Evolutionary conservation across 2,888 invertebrate species (phyloP), one percentile per base, ranked within the genome.

Genomic region (Hemithea aestivaria): DNA sequence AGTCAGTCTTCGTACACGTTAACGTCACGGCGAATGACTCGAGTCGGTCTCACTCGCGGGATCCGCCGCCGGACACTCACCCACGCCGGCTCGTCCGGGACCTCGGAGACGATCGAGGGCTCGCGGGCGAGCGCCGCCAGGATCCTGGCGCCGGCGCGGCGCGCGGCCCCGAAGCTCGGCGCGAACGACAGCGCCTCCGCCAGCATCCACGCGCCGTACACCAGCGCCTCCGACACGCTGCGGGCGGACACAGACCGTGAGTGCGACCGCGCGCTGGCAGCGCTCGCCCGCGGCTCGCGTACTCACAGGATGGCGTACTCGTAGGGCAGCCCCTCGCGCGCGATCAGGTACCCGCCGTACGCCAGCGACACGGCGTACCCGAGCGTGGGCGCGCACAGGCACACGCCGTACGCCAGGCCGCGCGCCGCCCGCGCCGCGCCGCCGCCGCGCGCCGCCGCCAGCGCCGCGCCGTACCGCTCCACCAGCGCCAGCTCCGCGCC

Each of bases 141-240:
- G 23, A 93, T 89, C 33, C 92, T 75, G 0, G 90, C 91, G 0
- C 93, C 93, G 0, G 93, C 90, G 9, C 92, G 82, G 31, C 90
- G 88, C 1, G 93, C 94, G 9, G 90, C 91, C 51, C 90, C 91
- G 57, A 93, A 92, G 69, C 91, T 92, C 0, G 94, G 94, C 2
- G 93, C 93, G 69, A 93, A 94, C 0, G 94, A 92, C 4, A 94
- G 74, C 0, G 93, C 92, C 63, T 93, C 93, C 0, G 93, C 94
- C 56, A 94, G 60, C 92, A 93, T 93, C 92, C 93, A 93, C 1
- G 93, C 92, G 23, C 94, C 94, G 62, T 93, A 93, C 56, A 94
- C 92, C 21, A 94, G 75, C 0, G 93, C 91, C 59, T 94, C 94
- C 0, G 93, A 91, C 0, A 94, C 93, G 42, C 92, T 92, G 65